Percentiles rank a stretch among this genome's conserved stretches.
These are phyloP conservation scores for Babylonia areolata DNA, from an alignment of 1,140 invertebrate genomes.

Conservation along the genomic window DNA sequence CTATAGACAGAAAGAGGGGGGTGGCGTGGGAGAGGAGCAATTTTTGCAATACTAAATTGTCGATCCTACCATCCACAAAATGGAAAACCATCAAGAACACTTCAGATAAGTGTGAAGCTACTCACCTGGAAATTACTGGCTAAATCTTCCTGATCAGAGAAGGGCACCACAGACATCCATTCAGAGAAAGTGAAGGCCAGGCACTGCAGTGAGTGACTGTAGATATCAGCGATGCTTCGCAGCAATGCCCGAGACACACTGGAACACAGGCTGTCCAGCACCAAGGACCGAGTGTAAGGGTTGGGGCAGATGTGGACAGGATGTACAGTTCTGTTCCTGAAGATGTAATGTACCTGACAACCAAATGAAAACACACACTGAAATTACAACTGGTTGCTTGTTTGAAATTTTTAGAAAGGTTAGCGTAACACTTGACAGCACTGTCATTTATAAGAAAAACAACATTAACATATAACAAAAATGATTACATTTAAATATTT, in stretches of 20 bases:
- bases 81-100: too few relatives aligned
- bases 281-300: slow-evolving; percentile 22
- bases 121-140: slow-evolving; percentile 28
- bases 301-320: slow-evolving; percentile 36
- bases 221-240: slow-evolving; percentile 17
- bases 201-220: slow-evolving; percentile 9
- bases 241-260: slow-evolving; percentile 28
- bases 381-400: too few relatives aligned
- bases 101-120: too few relatives aligned
- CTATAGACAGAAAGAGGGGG: too few relatives aligned
- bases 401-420: too few relatives aligned
- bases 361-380: neutral
- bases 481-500: too few relatives aligned
- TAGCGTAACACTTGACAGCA: too few relatives aligned
- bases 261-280: slow-evolving; percentile 36
- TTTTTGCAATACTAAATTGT: too few relatives aligned
- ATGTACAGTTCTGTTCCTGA: slow-evolving; percentile 34
- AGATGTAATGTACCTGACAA: slow-evolving; percentile 36
- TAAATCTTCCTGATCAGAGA: slow-evolving; percentile 33
- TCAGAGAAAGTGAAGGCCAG: slow-evolving; percentile 27
- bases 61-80: too few relatives aligned
- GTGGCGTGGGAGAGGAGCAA: too few relatives aligned
- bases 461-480: too few relatives aligned
- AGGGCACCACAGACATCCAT: slow-evolving; percentile 29
- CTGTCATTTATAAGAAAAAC: too few relatives aligned